Conservation (phyloP, 2,797 vertebrate species). For the Halcyon leucocephala region DNA sequence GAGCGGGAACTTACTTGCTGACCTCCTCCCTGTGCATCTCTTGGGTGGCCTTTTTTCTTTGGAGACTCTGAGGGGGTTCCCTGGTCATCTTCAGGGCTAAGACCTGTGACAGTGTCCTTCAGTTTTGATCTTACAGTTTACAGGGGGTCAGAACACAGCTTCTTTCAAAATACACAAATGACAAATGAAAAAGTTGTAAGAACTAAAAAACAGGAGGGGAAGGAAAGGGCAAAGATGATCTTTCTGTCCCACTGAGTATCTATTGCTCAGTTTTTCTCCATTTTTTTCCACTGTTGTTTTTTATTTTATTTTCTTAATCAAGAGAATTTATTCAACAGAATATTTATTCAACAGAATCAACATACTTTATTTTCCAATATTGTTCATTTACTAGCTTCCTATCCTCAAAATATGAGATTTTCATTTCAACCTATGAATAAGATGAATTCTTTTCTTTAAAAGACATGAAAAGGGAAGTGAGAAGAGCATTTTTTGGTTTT, state of each 20-base stretch:
- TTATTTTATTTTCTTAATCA: not conserved
- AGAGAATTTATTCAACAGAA: not conserved
- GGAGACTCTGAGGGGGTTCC: not conserved
- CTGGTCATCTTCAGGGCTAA: not conserved
- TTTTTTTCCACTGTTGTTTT: not conserved
- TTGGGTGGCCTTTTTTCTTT: constrained; percentile 12
- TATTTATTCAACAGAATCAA: not conserved
- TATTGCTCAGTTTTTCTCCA: not conserved
- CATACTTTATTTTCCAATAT: not conserved
- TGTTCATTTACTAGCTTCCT: not conserved
- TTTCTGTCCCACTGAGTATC: not conserved
- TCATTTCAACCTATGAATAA: not conserved
- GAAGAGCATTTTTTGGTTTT: not conserved
- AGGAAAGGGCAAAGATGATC: not conserved
- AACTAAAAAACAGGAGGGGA: fast-evolving
- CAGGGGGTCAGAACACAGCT: not conserved
- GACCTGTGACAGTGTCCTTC: not conserved
- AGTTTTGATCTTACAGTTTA: not conserved
- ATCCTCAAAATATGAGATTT: not conserved
- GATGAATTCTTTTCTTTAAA: not conserved
- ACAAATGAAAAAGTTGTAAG: not conserved
- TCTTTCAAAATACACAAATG: not conserved
- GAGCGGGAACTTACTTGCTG: constrained; percentile 25
- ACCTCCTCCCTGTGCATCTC: not conserved
- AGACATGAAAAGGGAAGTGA: not conserved